Percentiles rank a stretch among this genome's conserved stretches.
Conservation (phyloP, 1,140 invertebrate species). For the Sogatella furcifera region DNA sequence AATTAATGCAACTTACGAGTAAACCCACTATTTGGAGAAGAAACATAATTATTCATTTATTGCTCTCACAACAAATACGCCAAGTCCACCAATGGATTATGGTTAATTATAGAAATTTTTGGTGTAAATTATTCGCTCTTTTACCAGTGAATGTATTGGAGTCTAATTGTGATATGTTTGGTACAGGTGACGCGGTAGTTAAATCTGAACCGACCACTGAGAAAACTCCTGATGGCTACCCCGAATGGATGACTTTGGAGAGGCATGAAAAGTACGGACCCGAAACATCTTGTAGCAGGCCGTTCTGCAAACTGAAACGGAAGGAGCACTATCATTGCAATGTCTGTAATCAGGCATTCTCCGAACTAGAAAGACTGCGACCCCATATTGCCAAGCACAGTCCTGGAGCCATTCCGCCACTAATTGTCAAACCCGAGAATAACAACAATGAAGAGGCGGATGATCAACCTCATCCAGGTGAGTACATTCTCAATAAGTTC, state of each 20-base stretch:
- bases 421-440: slow-evolving; percentile 36
- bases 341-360: slow-evolving; percentile 74
- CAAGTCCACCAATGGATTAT: too few relatives aligned
- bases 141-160: background rate
- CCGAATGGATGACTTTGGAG: slow-evolving; percentile 33
- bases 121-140: background rate
- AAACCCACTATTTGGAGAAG: too few relatives aligned
- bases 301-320: slow-evolving; percentile 77
- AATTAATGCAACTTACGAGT: too few relatives aligned
- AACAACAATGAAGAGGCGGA: slow-evolving; percentile 30
- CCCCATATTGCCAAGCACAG: slow-evolving; percentile 61
- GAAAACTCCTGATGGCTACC: slow-evolving; percentile 29
- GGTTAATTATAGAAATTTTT: too few relatives aligned
- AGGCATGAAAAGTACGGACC: slow-evolving; percentile 38
- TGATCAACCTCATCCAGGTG: slow-evolving; percentile 13
- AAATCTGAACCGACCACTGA: slow-evolving; percentile 15
- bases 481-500: background rate
- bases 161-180: background rate
- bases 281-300: slow-evolving; percentile 60
- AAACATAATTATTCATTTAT: too few relatives aligned
- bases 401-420: slow-evolving; percentile 38
- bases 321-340: slow-evolving; percentile 78
- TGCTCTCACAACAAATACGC: too few relatives aligned
- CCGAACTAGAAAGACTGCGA: slow-evolving; percentile 51
- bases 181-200: slow-evolving; percentile 9